phyloP scores from a whole-genome alignment of 2,797 vertebrate genomes.

The Champsocephalus esox region DNA sequence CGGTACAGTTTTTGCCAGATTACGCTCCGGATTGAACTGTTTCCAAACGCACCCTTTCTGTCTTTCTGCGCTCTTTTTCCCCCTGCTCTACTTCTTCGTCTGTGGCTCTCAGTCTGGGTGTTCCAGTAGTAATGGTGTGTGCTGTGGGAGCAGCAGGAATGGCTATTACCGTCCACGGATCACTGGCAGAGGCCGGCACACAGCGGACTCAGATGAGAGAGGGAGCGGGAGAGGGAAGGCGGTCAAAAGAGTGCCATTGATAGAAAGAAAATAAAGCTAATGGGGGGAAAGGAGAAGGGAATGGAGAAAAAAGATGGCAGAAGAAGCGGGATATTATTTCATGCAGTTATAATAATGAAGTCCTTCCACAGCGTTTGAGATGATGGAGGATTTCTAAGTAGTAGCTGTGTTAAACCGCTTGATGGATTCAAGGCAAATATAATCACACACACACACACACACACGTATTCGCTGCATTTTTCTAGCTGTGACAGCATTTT shows the following conservation, averaged over 20 bases:
- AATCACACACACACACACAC: slow-evolving; percentile 32
- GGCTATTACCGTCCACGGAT: slow-evolving; percentile 88
- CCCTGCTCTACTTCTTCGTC: slow-evolving; percentile 18
- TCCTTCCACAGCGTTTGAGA: slow-evolving; percentile 37
- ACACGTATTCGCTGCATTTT: slow-evolving; percentile 14
- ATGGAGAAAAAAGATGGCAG: slow-evolving; percentile 46
- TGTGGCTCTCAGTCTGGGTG: slow-evolving; percentile 65
- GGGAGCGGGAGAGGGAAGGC: slow-evolving; percentile 31
- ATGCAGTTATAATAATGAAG: slow-evolving; percentile 64
- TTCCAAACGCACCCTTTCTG: background rate
- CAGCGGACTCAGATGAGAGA: slow-evolving; percentile 62
- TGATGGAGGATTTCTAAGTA: slow-evolving; percentile 62
- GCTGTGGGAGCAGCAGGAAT: slow-evolving; percentile 85
- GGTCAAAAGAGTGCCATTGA: slow-evolving; percentile 58
- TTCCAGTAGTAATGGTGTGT: slow-evolving; percentile 78
- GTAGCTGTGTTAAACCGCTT: slow-evolving; percentile 60
- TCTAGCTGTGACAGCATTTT: slow-evolving; percentile 45
- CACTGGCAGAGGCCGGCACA: slow-evolving; percentile 81
- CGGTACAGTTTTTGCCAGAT: no score
- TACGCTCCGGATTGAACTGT: no score
- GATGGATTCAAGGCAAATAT: slow-evolving; percentile 61
- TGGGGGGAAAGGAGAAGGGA: slow-evolving; percentile 5
- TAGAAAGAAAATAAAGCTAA: background rate
- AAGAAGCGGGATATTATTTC: slow-evolving; percentile 42
- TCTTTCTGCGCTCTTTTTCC: background rate